A percentile compares a stretch with the other conserved stretches of the same genome.
Conservation (phyloP, 2,888 invertebrate species). For the Cryptophagus acutangulus region DNA sequence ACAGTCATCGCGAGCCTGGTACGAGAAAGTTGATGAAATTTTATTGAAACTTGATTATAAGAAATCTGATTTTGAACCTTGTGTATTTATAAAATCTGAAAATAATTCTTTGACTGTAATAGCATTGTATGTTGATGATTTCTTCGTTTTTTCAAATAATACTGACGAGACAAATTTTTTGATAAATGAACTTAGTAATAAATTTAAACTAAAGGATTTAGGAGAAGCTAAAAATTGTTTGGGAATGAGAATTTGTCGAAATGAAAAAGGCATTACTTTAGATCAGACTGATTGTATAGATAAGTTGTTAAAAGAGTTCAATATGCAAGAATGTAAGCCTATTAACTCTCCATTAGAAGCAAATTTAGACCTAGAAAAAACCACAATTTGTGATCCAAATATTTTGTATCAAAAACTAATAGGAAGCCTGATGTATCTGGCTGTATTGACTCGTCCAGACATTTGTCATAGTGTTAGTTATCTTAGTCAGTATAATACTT, state of each 20-base stretch:
- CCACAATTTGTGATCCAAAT: no score
- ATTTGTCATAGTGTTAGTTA: no score
- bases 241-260: constrained; percentile 1
- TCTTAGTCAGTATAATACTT: no score
- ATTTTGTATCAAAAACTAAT: no score
- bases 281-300: constrained; percentile 1
- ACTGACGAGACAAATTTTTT: neutral
- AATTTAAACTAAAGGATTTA: constrained; percentile 12
- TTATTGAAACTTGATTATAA: constrained; percentile 18
- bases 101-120: constrained; percentile 10
- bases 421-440: no score
- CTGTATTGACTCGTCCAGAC: no score
- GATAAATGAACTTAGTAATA: neutral
- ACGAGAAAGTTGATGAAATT: constrained; percentile 14
- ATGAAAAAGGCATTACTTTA: neutral
- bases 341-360: no score
- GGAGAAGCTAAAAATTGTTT: constrained; percentile 12
- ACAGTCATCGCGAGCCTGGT: constrained; percentile 10
- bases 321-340: no score
- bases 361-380: no score
- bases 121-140: constrained; percentile 17
- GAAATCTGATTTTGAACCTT: constrained; percentile 19
- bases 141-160: constrained; percentile 7
- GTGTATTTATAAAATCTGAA: constrained; percentile 6
- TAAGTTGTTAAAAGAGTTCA: neutral